A percentile compares a stretch with the other conserved stretches of the same genome.
phyloP scores from a whole-genome alignment of 2,888 invertebrate species.

The Norana najaformis region DNA sequence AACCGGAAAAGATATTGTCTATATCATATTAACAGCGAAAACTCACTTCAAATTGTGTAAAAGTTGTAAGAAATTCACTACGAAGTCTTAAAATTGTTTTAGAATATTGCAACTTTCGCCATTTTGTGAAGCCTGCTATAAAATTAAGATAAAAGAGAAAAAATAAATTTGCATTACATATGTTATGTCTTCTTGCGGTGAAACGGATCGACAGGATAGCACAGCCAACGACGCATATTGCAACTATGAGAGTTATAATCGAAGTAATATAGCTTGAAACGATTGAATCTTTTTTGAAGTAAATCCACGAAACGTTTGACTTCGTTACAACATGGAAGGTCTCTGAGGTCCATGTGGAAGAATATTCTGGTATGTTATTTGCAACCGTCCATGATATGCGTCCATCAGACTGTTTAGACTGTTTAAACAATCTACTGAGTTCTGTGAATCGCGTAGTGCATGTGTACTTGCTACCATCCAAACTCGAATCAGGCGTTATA shows the following conservation, averaged over 20 bases:
- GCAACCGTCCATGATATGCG: neutral
- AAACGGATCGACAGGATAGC: neutral
- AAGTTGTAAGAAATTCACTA: neutral
- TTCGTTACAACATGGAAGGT: neutral
- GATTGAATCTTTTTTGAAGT: neutral
- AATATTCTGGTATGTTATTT: neutral
- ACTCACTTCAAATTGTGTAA: neutral
- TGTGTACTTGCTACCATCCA: neutral
- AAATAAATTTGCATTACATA: neutral
- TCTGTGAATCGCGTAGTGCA: neutral
- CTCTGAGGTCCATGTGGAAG: neutral
- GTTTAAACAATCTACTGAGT: neutral
- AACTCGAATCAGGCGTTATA: neutral
- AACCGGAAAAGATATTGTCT: neutral
- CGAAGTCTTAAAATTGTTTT: neutral
- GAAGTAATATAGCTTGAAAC: neutral
- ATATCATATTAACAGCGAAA: neutral
- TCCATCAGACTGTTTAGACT: neutral
- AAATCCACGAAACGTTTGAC: neutral
- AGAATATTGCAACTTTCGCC: neutral
- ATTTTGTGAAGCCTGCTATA: neutral
- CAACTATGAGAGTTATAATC: neutral
- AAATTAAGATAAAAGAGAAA: neutral
- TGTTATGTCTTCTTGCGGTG: neutral
- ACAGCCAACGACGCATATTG: neutral